phyloP scores from a whole-genome alignment of 92 coral and sea anemone genomes.

The Porites rus region DNA sequence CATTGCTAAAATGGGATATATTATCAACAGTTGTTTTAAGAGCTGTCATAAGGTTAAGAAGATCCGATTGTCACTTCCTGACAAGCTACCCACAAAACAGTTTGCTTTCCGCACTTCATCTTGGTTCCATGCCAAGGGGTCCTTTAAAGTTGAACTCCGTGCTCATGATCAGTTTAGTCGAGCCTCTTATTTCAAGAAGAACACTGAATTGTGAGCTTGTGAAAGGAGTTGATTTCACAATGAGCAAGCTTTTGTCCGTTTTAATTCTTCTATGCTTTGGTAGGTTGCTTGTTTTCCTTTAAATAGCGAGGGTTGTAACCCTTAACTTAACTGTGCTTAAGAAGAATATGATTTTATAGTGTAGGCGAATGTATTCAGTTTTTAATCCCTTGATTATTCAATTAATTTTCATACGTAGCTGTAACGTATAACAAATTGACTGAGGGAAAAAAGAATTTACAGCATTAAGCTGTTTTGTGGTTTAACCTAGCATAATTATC shows the following conservation, averaged over 20 bases:
- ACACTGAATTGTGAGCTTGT: background rate
- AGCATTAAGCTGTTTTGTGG: background rate
- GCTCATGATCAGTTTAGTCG: background rate
- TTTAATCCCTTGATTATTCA: background rate
- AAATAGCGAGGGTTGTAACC: background rate
- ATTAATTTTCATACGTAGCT: no score
- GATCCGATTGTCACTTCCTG: conserved; percentile 29
- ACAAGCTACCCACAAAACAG: conserved; percentile 1
- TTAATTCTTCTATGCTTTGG: conserved; percentile 23
- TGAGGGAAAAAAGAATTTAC: background rate
- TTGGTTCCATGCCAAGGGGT: conserved; percentile 20
- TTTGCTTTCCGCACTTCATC: background rate
- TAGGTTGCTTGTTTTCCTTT: background rate
- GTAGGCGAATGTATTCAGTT: background rate
- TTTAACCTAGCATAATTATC: background rate
- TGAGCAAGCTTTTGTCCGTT: conserved; percentile 10
- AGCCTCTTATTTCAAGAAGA: background rate
- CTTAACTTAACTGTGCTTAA: background rate
- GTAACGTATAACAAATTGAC: background rate
- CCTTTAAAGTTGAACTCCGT: background rate
- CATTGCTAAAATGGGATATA: background rate
- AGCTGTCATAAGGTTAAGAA: background rate
- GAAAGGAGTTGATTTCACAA: background rate
- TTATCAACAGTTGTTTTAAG: background rate
- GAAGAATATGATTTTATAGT: background rate